Conservation (phyloP, 2,113 vertebrate species). For the Megaptera novaeangliae region DNA sequence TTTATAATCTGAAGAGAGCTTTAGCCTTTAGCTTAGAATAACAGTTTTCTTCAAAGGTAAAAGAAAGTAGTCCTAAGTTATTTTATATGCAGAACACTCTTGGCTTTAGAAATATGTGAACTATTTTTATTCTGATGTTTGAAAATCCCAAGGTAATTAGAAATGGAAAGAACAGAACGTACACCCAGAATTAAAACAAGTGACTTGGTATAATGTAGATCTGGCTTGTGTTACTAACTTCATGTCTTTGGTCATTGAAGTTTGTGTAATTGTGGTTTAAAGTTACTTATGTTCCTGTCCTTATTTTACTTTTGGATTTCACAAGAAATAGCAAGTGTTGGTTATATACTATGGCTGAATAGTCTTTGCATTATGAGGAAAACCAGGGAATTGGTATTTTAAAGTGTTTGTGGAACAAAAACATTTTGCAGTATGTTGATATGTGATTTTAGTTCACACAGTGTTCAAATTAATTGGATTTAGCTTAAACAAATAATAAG, state of each 20-base stretch:
- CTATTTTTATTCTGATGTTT: constrained; percentile 39
- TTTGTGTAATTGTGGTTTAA: constrained; percentile 31
- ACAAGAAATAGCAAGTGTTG: not conserved
- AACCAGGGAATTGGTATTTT: not conserved
- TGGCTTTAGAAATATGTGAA: not conserved
- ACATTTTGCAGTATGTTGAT: not conserved
- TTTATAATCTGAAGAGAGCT: constrained; percentile 1
- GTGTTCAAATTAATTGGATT: not conserved
- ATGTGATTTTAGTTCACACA: not conserved
- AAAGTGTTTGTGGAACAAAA: constrained; percentile 11
- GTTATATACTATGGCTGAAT: not conserved
- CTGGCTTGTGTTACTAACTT: not conserved
- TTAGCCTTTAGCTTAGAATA: not conserved
- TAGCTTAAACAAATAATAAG: not conserved
- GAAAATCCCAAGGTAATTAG: constrained; percentile 44
- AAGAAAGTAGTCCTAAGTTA: not conserved
- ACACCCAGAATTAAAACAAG: not conserved
- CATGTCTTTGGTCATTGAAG: not conserved
- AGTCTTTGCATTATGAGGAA: not conserved
- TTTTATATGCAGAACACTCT: not conserved
- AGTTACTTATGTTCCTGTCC: constrained; percentile 38
- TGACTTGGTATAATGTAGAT: not conserved
- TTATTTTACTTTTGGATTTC: not conserved
- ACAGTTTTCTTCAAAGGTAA: constrained; percentile 41
- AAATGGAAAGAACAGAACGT: constrained; percentile 41